Conservation (phyloP, 92 coral and sea anemone species). For the Parazoanthus swiftii region DNA sequence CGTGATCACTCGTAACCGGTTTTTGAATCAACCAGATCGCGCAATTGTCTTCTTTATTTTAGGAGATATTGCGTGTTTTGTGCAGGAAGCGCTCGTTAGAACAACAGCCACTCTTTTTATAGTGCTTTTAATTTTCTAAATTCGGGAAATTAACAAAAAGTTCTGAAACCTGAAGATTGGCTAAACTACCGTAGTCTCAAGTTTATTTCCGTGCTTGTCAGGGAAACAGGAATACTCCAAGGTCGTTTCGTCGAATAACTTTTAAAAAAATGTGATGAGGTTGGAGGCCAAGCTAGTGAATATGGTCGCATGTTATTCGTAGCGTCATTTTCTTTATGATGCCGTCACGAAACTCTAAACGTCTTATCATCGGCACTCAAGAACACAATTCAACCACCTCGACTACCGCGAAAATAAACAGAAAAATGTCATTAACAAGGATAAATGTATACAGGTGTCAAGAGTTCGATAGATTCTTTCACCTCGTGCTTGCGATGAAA, state of each 20-base stretch:
- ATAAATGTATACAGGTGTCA: slow-evolving; percentile 26
- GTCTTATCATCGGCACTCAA: not conserved
- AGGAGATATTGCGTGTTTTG: not conserved
- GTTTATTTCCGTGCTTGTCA: not conserved
- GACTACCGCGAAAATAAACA: slow-evolving; percentile 18
- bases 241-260: not conserved
- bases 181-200: not conserved
- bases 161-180: not conserved
- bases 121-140: no score
- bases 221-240: not conserved
- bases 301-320: not conserved
- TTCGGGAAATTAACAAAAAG: no score
- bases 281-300: not conserved
- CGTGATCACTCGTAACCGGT: not conserved
- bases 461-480: slow-evolving; percentile 21
- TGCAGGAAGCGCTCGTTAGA: not conserved
- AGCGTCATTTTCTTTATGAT: not conserved
- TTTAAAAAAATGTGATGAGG: not conserved
- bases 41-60: no score
- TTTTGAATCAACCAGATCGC: not conserved
- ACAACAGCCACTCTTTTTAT: not conserved
- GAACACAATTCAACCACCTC: not conserved
- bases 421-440: slow-evolving; percentile 23
- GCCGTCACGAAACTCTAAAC: not conserved
- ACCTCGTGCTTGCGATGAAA: slow-evolving; percentile 9